Evolutionary conservation across 2,113 vertebrate genomes (phyloP), one percentile per base, ranked within the genome.

Genomic region (Oxyruncus cristatus): DNA sequence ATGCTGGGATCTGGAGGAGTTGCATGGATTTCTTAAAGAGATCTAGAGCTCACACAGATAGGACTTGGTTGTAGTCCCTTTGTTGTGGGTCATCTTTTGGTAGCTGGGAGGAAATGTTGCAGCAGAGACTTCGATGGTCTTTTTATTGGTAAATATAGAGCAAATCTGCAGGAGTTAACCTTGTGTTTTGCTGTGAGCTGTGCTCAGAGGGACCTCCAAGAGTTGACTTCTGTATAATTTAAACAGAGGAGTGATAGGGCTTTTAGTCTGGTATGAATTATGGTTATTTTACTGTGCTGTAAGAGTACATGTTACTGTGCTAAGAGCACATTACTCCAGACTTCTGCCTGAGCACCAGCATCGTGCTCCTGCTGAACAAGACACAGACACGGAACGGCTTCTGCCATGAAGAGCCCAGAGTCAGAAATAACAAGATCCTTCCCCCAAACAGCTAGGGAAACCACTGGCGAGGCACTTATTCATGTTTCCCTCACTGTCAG

Each of bases 151-250:
- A 61, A 65, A 53, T 68, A 52, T 1, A 18, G 27, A 67, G 42
- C 77, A 83, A 35, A 85, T 73, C 19, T 87, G 49, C 86, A 67
- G 19, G 41, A 86, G 74, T 92, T 87, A 79, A 62, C 72, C 41
- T 10, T 37, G n/a, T 35, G 44, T 46, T 30, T 33, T 68, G 76
- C 65, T 87, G 73, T 46, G 91, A 92, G 86, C 92, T 62, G 73
- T 73, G 91, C 94, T 91, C 95, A 89, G 65, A 89, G 92, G 84
- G 92, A 95, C 80, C 49, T 92, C 74, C 77, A 79, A 63, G 80
- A 87, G 92, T 75, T 92, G 85, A 20, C 58, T 89, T 62, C 39
- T 95, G 70, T 93, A 78, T 94, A 87, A 92, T 94, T 91, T 80
- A 89, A 90, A 66, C 35, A 78, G 79, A 70, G 53, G 19, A 91